Evolutionary conservation across 1,140 invertebrate genomes (phyloP), one percentile per base, ranked within the genome.

Genomic region (Diorhabda sublineata): DNA sequence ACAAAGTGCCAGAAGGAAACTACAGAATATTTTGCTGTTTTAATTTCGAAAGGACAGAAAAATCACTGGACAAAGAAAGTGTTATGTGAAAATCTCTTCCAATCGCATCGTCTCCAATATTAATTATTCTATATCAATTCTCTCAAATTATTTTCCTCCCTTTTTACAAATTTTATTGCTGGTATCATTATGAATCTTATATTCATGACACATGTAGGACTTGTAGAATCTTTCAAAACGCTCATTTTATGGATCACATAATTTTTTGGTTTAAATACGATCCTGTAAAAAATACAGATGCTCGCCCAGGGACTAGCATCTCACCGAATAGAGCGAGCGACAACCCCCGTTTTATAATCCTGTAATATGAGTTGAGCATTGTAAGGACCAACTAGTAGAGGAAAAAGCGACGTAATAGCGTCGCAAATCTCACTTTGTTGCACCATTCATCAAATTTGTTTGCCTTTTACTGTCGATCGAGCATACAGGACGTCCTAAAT

Each of bases 361-460:
- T 70, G 74, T 75, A 75, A 75, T 69, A 63, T 67, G 74, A 75
- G 61, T 65, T 62, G 60, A 41, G 47, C 68, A 76, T 74, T 76
- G 73, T 75, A 62, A 74, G 41, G 62, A 64, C 47, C 47, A n/a
- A 52, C 47, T 52, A 52, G 47, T 8, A 52, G n/a, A 52, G 47
- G 47, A 52, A 52, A 6, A 52, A 52, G 47, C 47, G 41, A n/a
- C 66, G 73, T 72, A 73, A 74, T 76, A 74, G 70, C 73, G 75
- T 74, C 73, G 75, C 75, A 73, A 76, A 76, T 76, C 69, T 73
- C 69, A 45, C 65, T 62, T 67, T 69, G 70, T 67, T 61, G 68
- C 67, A 61, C 66, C 47, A 58, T 71, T 68, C 64, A 69, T 58
- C 45, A 61, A 52, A 68, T 72, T 74, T 75, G 73, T 75, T 75